Evolutionary conservation across 2,888 invertebrate genomes (phyloP).

Genomic region (Agriopis leucophaearia): DNA sequence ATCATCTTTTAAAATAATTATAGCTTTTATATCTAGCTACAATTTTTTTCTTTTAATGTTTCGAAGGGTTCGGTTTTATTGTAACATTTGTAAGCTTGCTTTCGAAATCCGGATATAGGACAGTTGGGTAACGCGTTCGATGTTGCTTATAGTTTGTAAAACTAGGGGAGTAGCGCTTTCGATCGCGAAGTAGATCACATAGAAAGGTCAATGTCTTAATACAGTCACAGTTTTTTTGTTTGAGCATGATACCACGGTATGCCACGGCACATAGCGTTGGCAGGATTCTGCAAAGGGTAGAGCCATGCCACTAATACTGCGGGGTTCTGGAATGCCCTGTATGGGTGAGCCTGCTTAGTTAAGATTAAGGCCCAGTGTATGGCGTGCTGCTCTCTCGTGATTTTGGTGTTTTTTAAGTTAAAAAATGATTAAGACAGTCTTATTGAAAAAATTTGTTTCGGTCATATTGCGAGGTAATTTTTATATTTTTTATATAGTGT

Average conservation of each 20-base stretch:
- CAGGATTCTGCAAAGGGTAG: background rate
- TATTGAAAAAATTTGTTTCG: too few relatives aligned
- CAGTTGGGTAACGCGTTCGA: constrained; percentile 57
- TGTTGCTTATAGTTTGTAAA: constrained; percentile 74
- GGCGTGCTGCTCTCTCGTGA: too few relatives aligned
- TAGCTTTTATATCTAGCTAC: constrained; percentile 24
- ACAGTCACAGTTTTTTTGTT: constrained; percentile 73
- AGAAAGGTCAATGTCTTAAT: constrained; percentile 67
- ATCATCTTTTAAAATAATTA: constrained; percentile 50
- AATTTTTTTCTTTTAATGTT: constrained; percentile 27
- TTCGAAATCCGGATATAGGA: constrained; percentile 58
- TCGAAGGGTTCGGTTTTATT: background rate
- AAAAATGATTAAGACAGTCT: too few relatives aligned
- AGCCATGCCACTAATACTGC: background rate
- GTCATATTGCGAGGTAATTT: too few relatives aligned
- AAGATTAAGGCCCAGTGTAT: too few relatives aligned
- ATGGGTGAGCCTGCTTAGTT: background rate
- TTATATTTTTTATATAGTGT: too few relatives aligned
- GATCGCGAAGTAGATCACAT: constrained; percentile 67
- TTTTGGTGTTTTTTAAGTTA: too few relatives aligned
- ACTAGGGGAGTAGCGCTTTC: constrained; percentile 64
- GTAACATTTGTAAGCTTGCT: constrained; percentile 50
- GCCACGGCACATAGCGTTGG: constrained; percentile 43
- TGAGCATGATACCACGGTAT: constrained; percentile 60
- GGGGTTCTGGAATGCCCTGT: background rate